Evolutionary conservation across 2,113 vertebrate species (phyloP).

Genomic region (Dasyornis broadbenti): DNA sequence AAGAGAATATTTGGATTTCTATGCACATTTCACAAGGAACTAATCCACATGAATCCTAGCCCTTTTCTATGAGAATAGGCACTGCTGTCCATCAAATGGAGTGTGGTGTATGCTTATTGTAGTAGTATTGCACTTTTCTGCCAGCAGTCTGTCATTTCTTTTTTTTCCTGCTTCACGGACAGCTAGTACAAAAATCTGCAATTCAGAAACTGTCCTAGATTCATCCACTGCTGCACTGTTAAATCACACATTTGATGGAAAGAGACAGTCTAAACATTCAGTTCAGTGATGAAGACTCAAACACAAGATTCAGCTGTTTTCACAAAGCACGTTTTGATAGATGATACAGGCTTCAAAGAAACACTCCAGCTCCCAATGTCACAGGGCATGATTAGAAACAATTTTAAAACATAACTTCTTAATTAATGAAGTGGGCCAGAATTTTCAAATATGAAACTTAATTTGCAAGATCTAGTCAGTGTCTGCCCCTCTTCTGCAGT

Average conservation of each 20-base stretch:
- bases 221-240: slow-evolving; percentile 14
- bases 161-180: not conserved
- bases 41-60: not conserved
- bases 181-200: slow-evolving; percentile 2
- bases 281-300: not conserved
- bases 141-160: slow-evolving; percentile 26
- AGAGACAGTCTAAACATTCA: slow-evolving; percentile 3
- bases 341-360: not conserved
- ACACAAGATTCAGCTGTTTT: not conserved
- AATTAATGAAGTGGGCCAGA: not conserved
- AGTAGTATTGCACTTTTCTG: not conserved
- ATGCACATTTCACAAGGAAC: not conserved
- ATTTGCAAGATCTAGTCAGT: not conserved
- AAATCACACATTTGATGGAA: slow-evolving; percentile 43
- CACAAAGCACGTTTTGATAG: not conserved
- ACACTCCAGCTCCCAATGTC: not conserved
- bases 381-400: not conserved
- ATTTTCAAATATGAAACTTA: not conserved
- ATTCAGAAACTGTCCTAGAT: slow-evolving; percentile 33
- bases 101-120: not conserved
- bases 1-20: not conserved
- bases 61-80: not conserved
- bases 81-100: not conserved
- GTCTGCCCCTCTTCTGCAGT: not conserved
- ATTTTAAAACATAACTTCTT: not conserved